Percentiles rank a stretch among this genome's conserved stretches.
Evolutionary conservation across 2,113 vertebrate genomes (phyloP).

Genomic region (Nothocercus nigrocapillus): DNA sequence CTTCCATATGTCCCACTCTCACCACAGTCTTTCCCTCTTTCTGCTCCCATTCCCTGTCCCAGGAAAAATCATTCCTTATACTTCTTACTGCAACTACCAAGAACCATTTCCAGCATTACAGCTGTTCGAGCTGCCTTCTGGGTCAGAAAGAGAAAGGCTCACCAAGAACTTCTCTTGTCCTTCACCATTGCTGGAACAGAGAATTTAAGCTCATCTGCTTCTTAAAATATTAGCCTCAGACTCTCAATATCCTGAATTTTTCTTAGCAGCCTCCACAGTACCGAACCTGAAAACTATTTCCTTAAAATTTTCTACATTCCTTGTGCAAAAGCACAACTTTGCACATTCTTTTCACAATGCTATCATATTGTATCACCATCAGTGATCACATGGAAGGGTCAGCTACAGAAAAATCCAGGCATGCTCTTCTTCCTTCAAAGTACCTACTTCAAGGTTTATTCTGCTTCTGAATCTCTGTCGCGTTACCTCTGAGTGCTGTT

Average conservation of each 20-base stretch:
- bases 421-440: neutral
- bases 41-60: neutral
- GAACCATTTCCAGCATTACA: neutral
- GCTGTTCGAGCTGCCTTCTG: neutral
- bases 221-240: neutral
- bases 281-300: neutral
- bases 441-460: neutral
- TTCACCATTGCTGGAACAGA: neutral
- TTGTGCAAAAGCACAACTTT: neutral
- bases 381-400: neutral
- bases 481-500: neutral
- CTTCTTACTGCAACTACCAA: neutral
- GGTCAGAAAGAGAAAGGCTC: neutral
- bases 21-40: neutral
- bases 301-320: neutral
- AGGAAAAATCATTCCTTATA: neutral
- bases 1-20: neutral
- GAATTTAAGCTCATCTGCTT: fast-evolving
- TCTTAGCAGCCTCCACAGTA: neutral
- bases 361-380: neutral
- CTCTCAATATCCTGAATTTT: neutral
- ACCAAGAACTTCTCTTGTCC: neutral
- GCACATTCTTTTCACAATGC: neutral
- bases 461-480: neutral
- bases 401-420: neutral